Conservation (phyloP, 2,888 invertebrate genomes). For the Nephrocerus scutellatus region DNA sequence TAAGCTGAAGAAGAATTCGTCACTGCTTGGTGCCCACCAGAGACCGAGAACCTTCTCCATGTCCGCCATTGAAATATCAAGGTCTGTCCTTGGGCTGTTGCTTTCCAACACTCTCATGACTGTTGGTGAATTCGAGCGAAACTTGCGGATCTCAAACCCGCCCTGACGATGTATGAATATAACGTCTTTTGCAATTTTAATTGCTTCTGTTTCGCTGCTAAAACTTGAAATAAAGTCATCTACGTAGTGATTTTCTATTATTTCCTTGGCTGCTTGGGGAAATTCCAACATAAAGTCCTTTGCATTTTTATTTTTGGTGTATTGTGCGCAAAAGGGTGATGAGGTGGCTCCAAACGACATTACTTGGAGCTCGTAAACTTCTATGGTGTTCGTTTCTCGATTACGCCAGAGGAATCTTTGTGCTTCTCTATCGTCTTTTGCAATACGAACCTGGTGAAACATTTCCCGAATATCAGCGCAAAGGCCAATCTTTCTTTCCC, state of each 20-base stretch:
- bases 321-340: constrained; percentile 24
- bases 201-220: constrained; percentile 1
- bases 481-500: background rate
- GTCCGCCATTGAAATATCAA: too few species aligned
- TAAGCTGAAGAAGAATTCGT: constrained; percentile 15
- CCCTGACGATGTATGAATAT: constrained; percentile 3
- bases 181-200: constrained; percentile 3
- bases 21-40: constrained; percentile 16
- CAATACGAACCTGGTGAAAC: constrained; percentile 1
- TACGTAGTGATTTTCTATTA: constrained; percentile 6
- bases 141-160: constrained; percentile 7
- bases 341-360: constrained; percentile 27
- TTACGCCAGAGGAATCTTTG: background rate
- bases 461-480: background rate
- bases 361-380: constrained; percentile 22
- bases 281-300: constrained; percentile 15
- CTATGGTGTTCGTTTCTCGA: constrained; percentile 5
- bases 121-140: constrained; percentile 6
- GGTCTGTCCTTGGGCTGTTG: constrained; percentile 24
- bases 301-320: constrained; percentile 22
- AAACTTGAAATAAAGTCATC: constrained; percentile 6
- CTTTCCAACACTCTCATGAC: constrained; percentile 11
- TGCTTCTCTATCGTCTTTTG: background rate
- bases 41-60: constrained; percentile 19
- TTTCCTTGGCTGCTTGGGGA: constrained; percentile 19